Evolutionary conservation across 1,140 invertebrate genomes (phyloP).

Genomic region (Aphelenchoides fujianensis): DNA sequence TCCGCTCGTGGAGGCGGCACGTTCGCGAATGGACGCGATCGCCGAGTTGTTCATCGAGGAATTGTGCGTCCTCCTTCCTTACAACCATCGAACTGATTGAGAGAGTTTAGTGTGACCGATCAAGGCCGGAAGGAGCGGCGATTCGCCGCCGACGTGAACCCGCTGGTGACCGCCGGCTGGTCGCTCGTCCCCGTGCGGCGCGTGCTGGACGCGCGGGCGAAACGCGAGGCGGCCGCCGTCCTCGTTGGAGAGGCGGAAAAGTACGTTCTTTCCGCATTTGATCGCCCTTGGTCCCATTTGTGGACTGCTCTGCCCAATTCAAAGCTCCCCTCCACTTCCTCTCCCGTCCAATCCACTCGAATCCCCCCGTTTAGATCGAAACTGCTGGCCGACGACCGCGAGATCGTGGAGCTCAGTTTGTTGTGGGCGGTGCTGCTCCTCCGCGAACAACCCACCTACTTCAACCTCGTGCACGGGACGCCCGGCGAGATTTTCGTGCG

Average conservation of each 20-base stretch:
- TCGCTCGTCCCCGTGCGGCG: conserved; percentile 4
- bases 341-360: neutral
- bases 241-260: neutral
- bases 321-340: no score
- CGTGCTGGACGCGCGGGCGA: conserved; percentile 1
- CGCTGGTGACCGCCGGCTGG: neutral
- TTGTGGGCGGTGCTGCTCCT: conserved; percentile 11
- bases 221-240: neutral
- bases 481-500: conserved; percentile 11
- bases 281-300: no score
- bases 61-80: neutral
- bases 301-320: no score
- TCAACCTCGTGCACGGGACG: neutral
- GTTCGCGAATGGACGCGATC: neutral
- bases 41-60: conserved; percentile 12
- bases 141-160: conserved; percentile 16
- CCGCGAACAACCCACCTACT: conserved; percentile 4
- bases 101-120: conserved; percentile 21
- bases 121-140: neutral
- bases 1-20: neutral
- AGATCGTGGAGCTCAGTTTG: conserved; percentile 17
- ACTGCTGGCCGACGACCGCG: neutral
- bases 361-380: neutral
- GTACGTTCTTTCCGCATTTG: conserved; percentile 2
- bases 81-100: neutral